phyloP scores from a whole-genome alignment of 2,888 invertebrate genomes.

The Craniophora ligustri region DNA sequence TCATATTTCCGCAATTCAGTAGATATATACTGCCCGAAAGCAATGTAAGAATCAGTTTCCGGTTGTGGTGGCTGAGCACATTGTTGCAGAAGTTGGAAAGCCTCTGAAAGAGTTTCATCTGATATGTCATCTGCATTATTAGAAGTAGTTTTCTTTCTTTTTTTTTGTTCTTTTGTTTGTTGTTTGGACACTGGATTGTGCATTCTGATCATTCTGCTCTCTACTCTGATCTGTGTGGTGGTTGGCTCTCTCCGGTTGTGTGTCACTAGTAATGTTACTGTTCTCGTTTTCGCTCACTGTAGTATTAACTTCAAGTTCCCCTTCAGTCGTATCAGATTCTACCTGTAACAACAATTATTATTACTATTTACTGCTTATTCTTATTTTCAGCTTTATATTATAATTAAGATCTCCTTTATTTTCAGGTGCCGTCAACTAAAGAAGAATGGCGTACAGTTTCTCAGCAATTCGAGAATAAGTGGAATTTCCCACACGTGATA shows the following conservation, averaged over 20 bases:
- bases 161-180: conserved; percentile 39
- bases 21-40: conserved; percentile 48
- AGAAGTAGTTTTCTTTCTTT: conserved; percentile 43
- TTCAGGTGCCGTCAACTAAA: conserved; percentile 45
- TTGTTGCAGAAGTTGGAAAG: conserved; percentile 46
- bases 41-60: conserved; percentile 38
- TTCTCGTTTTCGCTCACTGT: no score
- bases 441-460: conserved; percentile 57
- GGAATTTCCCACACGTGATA: conserved; percentile 64
- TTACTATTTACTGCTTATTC: no score
- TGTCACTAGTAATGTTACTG: no score
- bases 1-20: conserved; percentile 51
- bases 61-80: conserved; percentile 50
- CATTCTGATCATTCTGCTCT: no score
- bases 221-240: no score
- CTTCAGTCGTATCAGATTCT: no score
- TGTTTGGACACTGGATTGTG: no score
- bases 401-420: conserved; percentile 27
- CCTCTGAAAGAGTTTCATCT: conserved; percentile 52
- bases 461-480: conserved; percentile 49
- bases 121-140: conserved; percentile 45
- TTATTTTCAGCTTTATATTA: conserved; percentile 28
- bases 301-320: no score
- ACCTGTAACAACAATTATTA: conserved; percentile 41
- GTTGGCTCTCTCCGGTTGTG: no score